Conservation (phyloP, 2,113 vertebrate species). For the Sebastes schlegelii region DNA sequence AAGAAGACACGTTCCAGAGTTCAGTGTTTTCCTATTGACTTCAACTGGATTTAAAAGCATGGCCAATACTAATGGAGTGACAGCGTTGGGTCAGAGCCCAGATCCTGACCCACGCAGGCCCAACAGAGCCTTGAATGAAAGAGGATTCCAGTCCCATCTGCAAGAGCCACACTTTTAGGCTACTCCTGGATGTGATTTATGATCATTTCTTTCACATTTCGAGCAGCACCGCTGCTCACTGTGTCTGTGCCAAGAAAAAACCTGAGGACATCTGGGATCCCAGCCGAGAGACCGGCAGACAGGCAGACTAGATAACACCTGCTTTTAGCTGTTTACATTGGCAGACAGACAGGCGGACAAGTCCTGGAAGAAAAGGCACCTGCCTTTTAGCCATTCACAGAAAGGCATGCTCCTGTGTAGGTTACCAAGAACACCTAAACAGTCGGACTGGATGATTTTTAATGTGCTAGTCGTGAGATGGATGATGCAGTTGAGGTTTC, state of each 20-base stretch:
- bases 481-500: conserved; percentile 5
- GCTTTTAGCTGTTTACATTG: conserved; percentile 69
- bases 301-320: conserved; percentile 74
- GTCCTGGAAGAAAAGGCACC: conserved; percentile 51
- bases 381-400: conserved; percentile 50
- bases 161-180: conserved; percentile 56
- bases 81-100: conserved; percentile 64
- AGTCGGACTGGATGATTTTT: conserved; percentile 27
- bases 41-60: conserved; percentile 63
- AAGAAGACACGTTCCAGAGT: conserved; percentile 14
- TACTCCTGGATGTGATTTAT: conserved; percentile 74
- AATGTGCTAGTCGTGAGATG: not conserved
- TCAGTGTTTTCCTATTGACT: conserved; percentile 41
- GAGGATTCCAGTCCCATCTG: conserved; percentile 68
- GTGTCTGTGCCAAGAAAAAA: conserved; percentile 68
- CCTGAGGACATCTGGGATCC: conserved; percentile 64
- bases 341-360: conserved; percentile 55
- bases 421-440: conserved; percentile 20
- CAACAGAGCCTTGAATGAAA: conserved; percentile 67
- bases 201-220: conserved; percentile 69
- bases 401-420: conserved; percentile 3
- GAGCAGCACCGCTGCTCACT: conserved; percentile 36
- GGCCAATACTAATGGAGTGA: conserved; percentile 62
- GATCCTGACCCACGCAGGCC: conserved; percentile 62
- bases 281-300: conserved; percentile 48